Percentiles rank a stretch among this genome's conserved stretches.
phyloP scores from a whole-genome alignment of 2,888 invertebrate genomes.

The Acronicta alni region DNA sequence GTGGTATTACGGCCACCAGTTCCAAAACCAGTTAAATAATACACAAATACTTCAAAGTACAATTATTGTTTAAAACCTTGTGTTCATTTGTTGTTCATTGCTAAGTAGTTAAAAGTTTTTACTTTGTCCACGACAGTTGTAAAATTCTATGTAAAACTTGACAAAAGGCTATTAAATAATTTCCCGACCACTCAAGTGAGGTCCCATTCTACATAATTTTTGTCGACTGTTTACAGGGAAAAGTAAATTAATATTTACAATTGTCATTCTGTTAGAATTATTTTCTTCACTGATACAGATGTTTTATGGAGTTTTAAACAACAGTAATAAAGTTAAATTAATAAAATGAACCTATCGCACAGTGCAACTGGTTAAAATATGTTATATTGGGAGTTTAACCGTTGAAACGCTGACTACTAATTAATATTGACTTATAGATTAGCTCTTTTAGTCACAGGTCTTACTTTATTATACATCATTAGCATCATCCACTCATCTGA shows the following conservation, averaged over 20 bases:
- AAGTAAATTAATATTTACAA: slow-evolving; percentile 40
- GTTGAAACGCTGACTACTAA: too few species aligned
- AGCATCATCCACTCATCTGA: not conserved
- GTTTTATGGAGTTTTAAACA: slow-evolving; percentile 9
- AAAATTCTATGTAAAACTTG: slow-evolving; percentile 37
- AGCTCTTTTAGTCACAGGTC: too few species aligned
- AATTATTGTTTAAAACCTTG: slow-evolving; percentile 39
- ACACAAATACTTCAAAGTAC: slow-evolving; percentile 28
- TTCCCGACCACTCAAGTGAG: slow-evolving; percentile 37
- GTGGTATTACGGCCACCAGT: not conserved
- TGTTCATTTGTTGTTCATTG: slow-evolving; percentile 31
- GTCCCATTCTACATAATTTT: slow-evolving; percentile 28
- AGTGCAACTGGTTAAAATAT: not conserved
- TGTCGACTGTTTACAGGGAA: slow-evolving; percentile 25
- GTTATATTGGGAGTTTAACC: too few species aligned
- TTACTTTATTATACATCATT: too few species aligned
- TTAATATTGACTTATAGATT: too few species aligned
- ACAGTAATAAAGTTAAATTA: not conserved
- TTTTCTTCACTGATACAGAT: slow-evolving; percentile 21
- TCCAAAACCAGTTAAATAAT: slow-evolving; percentile 6
- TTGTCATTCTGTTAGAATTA: slow-evolving; percentile 30
- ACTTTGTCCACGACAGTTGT: slow-evolving; percentile 36
- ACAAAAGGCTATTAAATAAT: slow-evolving; percentile 50
- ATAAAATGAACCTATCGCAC: not conserved
- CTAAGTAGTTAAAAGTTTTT: slow-evolving; percentile 49